These are phyloP conservation scores for Cettia cetti DNA, from an alignment of 2,113 vertebrate species.

Conservation along the genomic window DNA sequence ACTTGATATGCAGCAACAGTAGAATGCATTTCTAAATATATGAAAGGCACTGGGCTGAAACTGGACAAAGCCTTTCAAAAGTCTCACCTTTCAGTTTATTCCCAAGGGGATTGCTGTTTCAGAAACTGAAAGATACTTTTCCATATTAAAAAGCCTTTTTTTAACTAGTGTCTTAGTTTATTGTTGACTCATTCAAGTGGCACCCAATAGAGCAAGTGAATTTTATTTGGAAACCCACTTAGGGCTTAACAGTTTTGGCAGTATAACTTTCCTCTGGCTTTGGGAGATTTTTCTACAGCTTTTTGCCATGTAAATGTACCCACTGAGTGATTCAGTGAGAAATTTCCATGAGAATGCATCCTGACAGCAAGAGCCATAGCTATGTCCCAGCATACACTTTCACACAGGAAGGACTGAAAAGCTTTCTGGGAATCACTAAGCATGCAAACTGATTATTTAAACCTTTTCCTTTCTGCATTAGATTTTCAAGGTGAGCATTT, in stretches of 20 bases:
- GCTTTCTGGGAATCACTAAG: conserved; percentile 32
- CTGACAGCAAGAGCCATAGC: conserved; percentile 45
- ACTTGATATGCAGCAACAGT: conserved; percentile 57
- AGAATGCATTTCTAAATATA: conserved; percentile 41
- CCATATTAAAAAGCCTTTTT: conserved; percentile 47
- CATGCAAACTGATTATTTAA: conserved; percentile 1
- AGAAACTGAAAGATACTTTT: conserved; percentile 54
- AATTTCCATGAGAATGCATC: conserved; percentile 43
- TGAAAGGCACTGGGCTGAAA: conserved; percentile 36
- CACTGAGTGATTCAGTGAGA: conserved; percentile 18
- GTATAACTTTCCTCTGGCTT: conserved; percentile 41
- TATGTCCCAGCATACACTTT: not conserved
- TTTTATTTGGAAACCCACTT: conserved; percentile 57
- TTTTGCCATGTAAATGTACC: conserved; percentile 51
- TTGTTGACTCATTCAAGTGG: conserved; percentile 60
- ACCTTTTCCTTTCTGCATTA: conserved; percentile 43
- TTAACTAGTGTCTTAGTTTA: conserved; percentile 38
- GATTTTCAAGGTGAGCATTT: conserved; percentile 51
- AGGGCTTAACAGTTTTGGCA: conserved; percentile 50
- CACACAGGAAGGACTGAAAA: conserved; percentile 27
- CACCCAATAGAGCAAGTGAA: conserved; percentile 49
- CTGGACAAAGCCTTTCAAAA: conserved; percentile 58
- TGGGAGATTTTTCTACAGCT: conserved; percentile 38
- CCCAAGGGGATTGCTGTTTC: conserved; percentile 39
- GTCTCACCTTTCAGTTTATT: conserved; percentile 60